Evolutionary conservation across 2,113 vertebrate genomes (phyloP).

Genomic region (Phrynocephalus versicolor): DNA sequence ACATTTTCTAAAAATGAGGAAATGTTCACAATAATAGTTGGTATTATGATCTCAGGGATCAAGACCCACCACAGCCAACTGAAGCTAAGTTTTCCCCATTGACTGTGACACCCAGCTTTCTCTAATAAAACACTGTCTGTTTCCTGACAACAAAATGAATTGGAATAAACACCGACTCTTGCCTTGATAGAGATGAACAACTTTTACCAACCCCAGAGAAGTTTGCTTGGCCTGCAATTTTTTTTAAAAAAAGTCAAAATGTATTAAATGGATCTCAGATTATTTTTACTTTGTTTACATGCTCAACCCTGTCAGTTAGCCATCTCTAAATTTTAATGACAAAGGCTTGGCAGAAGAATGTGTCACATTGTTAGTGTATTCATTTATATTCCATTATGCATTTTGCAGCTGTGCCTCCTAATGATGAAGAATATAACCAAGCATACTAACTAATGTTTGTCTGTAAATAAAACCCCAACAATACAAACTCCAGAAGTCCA

Average conservation of each 20-base stretch:
- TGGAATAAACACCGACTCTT: constrained; percentile 18
- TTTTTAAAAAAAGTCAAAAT: neutral
- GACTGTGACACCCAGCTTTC: constrained; percentile 17
- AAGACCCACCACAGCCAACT: constrained; percentile 5
- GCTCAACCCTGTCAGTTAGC: neutral
- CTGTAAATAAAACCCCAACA: constrained; percentile 7
- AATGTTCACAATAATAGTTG: constrained; percentile 13
- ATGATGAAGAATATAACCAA: constrained; percentile 32
- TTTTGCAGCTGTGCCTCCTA: constrained; percentile 57
- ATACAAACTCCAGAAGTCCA: neutral
- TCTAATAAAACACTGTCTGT: constrained; percentile 19
- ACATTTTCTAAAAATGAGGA: constrained; percentile 3
- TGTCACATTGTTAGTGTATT: constrained; percentile 2
- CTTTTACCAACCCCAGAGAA: neutral
- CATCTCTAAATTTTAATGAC: neutral
- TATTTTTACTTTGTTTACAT: neutral
- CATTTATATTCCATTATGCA: constrained; percentile 31
- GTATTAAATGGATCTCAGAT: neutral
- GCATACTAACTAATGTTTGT: constrained; percentile 56
- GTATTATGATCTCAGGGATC: neutral
- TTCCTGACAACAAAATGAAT: constrained; percentile 31
- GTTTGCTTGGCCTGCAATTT: neutral
- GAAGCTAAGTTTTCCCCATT: constrained; percentile 34
- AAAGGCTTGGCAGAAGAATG: constrained; percentile 5
- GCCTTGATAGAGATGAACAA: neutral